Conservation (phyloP, 1,140 invertebrate species). For the Philopotamus ludificatus region DNA sequence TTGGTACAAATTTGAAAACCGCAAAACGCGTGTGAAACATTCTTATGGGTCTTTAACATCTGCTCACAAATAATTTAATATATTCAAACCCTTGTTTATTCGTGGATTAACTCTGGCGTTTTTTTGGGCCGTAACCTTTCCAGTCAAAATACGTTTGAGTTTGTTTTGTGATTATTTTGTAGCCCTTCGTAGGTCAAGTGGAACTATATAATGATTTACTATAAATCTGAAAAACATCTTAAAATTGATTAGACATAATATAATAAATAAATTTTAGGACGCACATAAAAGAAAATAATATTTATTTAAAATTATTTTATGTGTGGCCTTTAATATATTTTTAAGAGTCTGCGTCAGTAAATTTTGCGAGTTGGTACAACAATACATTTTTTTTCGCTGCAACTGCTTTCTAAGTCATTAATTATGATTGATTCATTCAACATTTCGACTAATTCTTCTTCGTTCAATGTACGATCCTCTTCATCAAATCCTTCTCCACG, state of each 20-base stretch:
- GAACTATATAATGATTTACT: too few relatives aligned
- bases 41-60: slow-evolving; percentile 2
- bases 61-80: not conserved
- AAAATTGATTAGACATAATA: not conserved
- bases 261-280: not conserved
- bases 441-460: too few relatives aligned
- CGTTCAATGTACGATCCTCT: too few relatives aligned
- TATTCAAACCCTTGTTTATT: not conserved
- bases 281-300: not conserved
- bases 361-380: too few relatives aligned
- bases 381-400: too few relatives aligned
- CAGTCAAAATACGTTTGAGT: not conserved
- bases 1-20: slow-evolving; percentile 39
- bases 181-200: not conserved
- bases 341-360: too few relatives aligned
- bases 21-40: slow-evolving; percentile 40
- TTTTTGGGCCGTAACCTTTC: not conserved
- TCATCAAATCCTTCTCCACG: too few relatives aligned
- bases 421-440: too few relatives aligned
- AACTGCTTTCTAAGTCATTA: too few relatives aligned
- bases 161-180: too few relatives aligned
- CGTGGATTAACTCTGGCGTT: not conserved
- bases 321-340: too few relatives aligned
- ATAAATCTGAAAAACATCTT: not conserved
- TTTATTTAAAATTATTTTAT: not conserved